These are phyloP conservation scores for Neotoxoptera formosana DNA, from an alignment of 1,140 invertebrate species.

Conservation along the genomic window DNA sequence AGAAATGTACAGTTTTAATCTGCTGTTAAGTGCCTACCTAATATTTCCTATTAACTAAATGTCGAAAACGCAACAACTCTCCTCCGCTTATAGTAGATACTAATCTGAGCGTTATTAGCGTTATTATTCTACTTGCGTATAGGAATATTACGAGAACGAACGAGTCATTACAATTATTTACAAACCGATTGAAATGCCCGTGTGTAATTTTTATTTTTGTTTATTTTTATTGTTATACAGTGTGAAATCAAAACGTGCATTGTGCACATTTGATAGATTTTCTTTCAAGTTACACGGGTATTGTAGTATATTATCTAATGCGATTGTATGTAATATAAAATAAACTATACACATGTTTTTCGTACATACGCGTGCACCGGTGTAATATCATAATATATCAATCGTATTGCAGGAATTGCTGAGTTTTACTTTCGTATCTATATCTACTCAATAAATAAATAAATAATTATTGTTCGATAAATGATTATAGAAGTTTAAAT, in stretches of 20 bases:
- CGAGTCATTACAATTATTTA: not conserved
- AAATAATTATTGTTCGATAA: not conserved
- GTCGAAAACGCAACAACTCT: not conserved
- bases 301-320: slow-evolving; percentile 37
- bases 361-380: not conserved
- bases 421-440: not conserved
- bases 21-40: not conserved
- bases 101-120: not conserved
- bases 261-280: slow-evolving; percentile 28
- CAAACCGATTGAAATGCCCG: not conserved
- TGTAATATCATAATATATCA: not conserved
- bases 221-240: slow-evolving; percentile 12
- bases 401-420: not conserved
- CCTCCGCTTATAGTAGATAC: not conserved
- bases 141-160: slow-evolving; percentile 29
- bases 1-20: not conserved
- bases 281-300: not conserved
- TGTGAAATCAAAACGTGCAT: slow-evolving; percentile 8
- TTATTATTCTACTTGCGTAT: not conserved
- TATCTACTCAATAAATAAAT: not conserved
- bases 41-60: not conserved
- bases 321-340: not conserved
- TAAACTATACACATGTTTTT: not conserved
- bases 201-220: not conserved
- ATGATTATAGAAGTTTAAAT: not conserved